Percentiles rank a stretch among this genome's conserved stretches.
Evolutionary conservation across 2,113 vertebrate genomes (phyloP).

Genomic region (Gallinago paraguaiae): DNA sequence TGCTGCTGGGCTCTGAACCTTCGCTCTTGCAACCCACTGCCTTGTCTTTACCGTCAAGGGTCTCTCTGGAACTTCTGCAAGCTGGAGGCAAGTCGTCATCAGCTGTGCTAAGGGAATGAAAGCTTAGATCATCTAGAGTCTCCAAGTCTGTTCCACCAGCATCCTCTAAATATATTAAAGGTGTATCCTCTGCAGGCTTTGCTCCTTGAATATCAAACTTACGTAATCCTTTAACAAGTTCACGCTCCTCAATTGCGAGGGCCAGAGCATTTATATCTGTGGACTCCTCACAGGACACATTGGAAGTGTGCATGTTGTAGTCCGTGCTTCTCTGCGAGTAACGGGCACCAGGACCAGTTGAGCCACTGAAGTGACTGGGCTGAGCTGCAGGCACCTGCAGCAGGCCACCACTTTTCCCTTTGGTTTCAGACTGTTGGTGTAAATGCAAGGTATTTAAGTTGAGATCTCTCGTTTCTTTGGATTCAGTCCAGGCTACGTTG

Average conservation of each 20-base stretch:
- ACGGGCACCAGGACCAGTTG: not conserved
- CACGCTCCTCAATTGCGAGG: conserved; percentile 82
- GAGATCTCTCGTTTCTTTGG: conserved; percentile 73
- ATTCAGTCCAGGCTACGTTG: conserved; percentile 74
- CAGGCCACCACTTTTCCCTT: not conserved
- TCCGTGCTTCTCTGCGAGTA: not conserved
- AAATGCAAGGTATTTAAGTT: conserved; percentile 55
- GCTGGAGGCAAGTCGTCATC: conserved; percentile 4
- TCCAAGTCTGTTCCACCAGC: conserved; percentile 67
- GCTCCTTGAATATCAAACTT: conserved; percentile 79
- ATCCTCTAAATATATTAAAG: conserved; percentile 68
- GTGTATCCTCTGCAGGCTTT: conserved; percentile 70
- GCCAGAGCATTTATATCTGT: conserved; percentile 75
- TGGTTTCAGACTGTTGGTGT: conserved; percentile 19
- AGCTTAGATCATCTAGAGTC: conserved; percentile 46
- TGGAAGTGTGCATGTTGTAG: conserved; percentile 30
- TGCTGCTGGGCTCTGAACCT: conserved; percentile 75
- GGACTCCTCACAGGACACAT: conserved; percentile 12
- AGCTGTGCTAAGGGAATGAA: conserved; percentile 42
- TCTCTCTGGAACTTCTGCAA: conserved; percentile 49
- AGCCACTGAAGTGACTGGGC: not conserved
- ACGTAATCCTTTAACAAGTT: conserved; percentile 80
- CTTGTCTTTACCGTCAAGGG: conserved; percentile 42
- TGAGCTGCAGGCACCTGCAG: conserved; percentile 6
- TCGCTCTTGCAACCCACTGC: conserved; percentile 66